phyloP scores from a whole-genome alignment of 2,113 vertebrate species.

The Eurypyga helias region DNA sequence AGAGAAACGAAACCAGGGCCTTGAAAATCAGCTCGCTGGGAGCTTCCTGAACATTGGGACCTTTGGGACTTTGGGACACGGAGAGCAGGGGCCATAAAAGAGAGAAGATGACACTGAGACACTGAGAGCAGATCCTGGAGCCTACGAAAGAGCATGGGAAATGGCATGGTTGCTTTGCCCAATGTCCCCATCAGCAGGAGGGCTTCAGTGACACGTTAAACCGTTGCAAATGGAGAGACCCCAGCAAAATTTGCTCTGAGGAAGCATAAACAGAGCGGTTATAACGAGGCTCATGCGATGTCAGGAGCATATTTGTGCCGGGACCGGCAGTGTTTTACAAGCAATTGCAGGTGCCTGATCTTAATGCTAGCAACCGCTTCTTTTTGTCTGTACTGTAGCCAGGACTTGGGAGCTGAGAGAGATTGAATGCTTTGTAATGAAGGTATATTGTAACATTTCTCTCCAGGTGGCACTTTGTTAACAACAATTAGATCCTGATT shows the following conservation, averaged over 20 bases:
- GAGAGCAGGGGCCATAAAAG: background rate
- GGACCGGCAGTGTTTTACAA: constrained; percentile 32
- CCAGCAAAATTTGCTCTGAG: background rate
- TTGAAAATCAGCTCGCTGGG: background rate
- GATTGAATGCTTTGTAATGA: constrained; percentile 76
- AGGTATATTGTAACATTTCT: constrained; percentile 79
- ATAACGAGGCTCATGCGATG: background rate
- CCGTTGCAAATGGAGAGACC: background rate
- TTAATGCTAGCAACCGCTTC: constrained; percentile 40
- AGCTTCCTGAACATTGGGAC: background rate
- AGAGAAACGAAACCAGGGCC: background rate
- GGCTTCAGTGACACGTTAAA: background rate
- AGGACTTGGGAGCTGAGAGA: constrained; percentile 54
- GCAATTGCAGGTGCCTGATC: constrained; percentile 69
- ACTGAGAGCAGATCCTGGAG: background rate
- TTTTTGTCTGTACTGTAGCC: constrained; percentile 59
- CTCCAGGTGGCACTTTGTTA: constrained; percentile 80
- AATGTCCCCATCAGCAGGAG: accelerated
- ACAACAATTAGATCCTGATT: constrained; percentile 77
- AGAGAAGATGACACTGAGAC: no score
- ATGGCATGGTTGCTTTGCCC: background rate
- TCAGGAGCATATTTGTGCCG: constrained; percentile 30
- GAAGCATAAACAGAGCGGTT: background rate
- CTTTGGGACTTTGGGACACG: background rate
- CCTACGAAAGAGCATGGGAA: background rate